These are phyloP conservation scores for Oncorhynchus kisutch DNA, from an alignment of 2,113 vertebrate species.

Conservation along the genomic window DNA sequence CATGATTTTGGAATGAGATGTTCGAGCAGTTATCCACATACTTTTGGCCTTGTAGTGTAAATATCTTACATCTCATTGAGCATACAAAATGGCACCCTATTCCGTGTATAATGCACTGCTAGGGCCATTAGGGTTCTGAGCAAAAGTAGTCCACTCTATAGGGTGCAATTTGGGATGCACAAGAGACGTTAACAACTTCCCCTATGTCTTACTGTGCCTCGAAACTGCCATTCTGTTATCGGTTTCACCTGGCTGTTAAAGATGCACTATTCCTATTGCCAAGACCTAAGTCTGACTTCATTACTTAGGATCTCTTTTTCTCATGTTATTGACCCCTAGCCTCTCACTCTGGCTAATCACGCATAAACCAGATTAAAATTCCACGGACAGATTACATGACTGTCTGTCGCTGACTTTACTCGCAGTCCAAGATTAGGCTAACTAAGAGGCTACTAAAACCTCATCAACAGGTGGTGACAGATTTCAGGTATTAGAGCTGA, in stretches of 20 bases:
- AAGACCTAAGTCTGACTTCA: not conserved
- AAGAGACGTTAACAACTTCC: no score
- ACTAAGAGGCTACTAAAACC: not conserved
- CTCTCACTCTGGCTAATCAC: slow-evolving; percentile 10
- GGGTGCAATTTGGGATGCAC: no score
- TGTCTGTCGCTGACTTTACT: not conserved
- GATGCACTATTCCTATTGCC: not conserved
- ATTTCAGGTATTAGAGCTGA: not conserved
- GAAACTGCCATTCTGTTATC: no score
- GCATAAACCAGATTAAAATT: not conserved
- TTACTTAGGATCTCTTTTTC: not conserved
- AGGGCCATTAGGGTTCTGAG: no score
- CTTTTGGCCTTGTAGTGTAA: no score
- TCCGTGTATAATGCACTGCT: no score
- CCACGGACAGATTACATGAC: not conserved
- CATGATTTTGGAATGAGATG: no score
- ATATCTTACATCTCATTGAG: no score
- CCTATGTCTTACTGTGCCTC: no score
- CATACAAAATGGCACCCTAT: no score
- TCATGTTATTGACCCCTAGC: not conserved
- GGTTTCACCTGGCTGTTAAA: slow-evolving; percentile 10
- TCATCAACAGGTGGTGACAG: not conserved
- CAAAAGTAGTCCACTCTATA: no score
- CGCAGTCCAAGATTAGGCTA: slow-evolving; percentile 2
- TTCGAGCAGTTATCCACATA: no score